Percentiles rank a stretch among this genome's conserved stretches.
These are phyloP conservation scores for Aethina tumida DNA, from an alignment of 1,140 invertebrate species.

Conservation along the genomic window DNA sequence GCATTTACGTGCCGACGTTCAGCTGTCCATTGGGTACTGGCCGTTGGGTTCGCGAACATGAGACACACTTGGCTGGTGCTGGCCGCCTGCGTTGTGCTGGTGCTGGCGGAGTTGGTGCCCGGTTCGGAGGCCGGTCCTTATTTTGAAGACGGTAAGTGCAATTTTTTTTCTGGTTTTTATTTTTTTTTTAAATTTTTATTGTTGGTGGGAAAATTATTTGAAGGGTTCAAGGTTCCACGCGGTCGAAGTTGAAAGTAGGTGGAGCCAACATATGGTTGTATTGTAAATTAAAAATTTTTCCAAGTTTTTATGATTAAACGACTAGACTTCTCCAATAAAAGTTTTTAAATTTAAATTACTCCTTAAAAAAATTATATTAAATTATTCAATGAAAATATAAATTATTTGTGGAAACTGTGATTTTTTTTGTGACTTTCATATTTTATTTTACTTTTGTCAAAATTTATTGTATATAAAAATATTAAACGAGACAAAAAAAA, in stretches of 20 bases:
- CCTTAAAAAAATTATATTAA: too few relatives aligned
- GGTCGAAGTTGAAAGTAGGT: background rate
- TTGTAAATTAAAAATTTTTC: too few relatives aligned
- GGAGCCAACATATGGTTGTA: background rate
- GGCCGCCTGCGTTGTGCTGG: constrained; percentile 28
- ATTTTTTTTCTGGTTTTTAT: constrained; percentile 7
- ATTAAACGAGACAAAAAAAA: too few relatives aligned
- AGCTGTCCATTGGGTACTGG: constrained; percentile 6
- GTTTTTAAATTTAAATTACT: too few relatives aligned
- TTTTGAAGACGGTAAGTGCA: constrained; percentile 34
- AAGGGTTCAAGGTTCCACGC: background rate
- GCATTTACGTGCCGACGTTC: constrained; percentile 8
- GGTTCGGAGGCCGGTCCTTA: constrained; percentile 27
- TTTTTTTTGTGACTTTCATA: too few relatives aligned
- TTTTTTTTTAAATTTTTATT: constrained; percentile 5
- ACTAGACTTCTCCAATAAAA: too few relatives aligned
- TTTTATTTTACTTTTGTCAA: too few relatives aligned
- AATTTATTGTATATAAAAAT: too few relatives aligned
- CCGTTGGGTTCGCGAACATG: constrained; percentile 25
- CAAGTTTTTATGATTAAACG: too few relatives aligned
- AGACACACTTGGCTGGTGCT: constrained; percentile 31
- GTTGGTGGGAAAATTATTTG: constrained; percentile 1
- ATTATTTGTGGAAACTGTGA: too few relatives aligned
- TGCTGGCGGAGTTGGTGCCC: constrained; percentile 24
- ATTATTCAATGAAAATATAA: too few relatives aligned